Evolutionary conservation across 2,113 vertebrate species (phyloP), one percentile per base, ranked within the genome.

Genomic region (Gobio gobio): DNA sequence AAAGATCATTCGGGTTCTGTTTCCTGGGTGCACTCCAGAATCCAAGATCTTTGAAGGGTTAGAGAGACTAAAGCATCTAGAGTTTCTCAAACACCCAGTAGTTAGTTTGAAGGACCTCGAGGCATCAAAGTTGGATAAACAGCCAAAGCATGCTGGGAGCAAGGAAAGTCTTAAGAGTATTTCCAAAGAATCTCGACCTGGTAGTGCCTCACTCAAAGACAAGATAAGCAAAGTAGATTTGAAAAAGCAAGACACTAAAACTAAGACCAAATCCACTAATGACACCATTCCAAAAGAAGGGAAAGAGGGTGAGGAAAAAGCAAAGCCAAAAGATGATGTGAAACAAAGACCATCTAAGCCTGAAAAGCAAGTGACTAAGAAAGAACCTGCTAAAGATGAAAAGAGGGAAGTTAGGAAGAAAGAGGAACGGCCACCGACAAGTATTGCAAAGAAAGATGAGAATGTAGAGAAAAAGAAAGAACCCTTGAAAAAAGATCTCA

Each of bases 11-110:
- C 92, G 98, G 0, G 97, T 96, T 16, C 91, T 99, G 0, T 99
- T 99, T 86, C 97, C 98, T 0, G 98, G 98, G 4, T 97, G 96
- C 89, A 96, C 97, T 0, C 96, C 97, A 0, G 97, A 98, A 54
- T 82, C 89, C 2, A 95, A 95, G 24, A 95, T 99, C 72, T 89
- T 99, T 81, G 97, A 99, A 0, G 97, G 96, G 12, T 87, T 99
- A 58, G 96, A 96, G 85, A 97, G 95, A 88, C 91, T 99, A 68
- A 95, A 95, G 89, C 96, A 98, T 88, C 85, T 99, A 83, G 95
- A 96, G 3, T 99, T 98, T 87, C 93, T 99, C 87, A 96, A 90
- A 79, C 89, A 95, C 1, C 96, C 97, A 0, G 93, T 94, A 18
- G 95, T 97, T 68, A 96, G 95, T 13, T 91, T 92, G 24, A 94